Evolutionary conservation across 2,797 vertebrate species (phyloP), one percentile per base, ranked within the genome.

Genomic region (Jordanella pulchra): DNA sequence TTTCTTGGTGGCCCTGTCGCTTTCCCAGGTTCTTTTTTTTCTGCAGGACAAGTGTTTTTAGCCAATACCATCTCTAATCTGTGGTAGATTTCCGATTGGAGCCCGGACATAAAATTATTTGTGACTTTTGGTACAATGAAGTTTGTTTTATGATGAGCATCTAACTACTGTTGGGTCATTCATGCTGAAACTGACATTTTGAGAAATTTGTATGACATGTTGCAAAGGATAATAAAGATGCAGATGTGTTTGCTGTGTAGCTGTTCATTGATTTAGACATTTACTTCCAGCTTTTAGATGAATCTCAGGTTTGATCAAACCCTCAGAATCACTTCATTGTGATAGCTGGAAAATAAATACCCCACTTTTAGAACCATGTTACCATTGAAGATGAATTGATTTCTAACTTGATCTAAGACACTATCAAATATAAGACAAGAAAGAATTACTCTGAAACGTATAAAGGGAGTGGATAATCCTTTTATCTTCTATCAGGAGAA

Each of bases 1-100:
- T 65, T 81, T 86, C 69, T n/a, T 75, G 54, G 75, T 71, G 75
- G 85, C 86, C 84, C 89, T 86, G 86, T 82, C 79, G 85, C 79
- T 39, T 39, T 39, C 9, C 5, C 35, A 39, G 35, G 74, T 82
- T 90, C 83, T 75, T 86, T 75, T 86, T 86, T 88, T 79, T 85
- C 70, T 67, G 78, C 76, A 67, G 45, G 48, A 61, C 13, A 45
- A 28, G 70, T 63, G 0, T 64, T 74, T 72, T 65, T 67, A 51
- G 83, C 55, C 67, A 27, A 32, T 44, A n/a, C 56, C 67, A 44
- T 68, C 35, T 23, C 10, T 55, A 14, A 67, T 58, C 4, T 27
- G 79, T 87, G 27, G 67, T 71, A 69, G 51, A 77, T 81, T 77
- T 67, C 61, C 68, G 56, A 65, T 54, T 72, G 32, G 69, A 32